Base-by-base conservation (phyloP, 2,113 vertebrate species). In the Scophthalmus maximus region DNA sequence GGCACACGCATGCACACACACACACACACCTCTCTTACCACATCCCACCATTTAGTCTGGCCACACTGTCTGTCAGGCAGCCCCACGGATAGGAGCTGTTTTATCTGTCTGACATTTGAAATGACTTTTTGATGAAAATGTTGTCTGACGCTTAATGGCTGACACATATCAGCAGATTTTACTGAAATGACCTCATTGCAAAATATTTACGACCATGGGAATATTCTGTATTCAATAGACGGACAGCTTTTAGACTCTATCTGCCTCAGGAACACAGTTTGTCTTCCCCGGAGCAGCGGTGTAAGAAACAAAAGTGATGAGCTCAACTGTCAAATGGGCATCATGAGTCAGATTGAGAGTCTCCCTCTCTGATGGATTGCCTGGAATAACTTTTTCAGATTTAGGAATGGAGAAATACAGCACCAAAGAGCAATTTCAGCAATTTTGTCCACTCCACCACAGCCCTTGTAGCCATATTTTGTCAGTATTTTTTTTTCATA, bases 31-130 rank as follows among this genome's bases (percentile, higher is more conserved):
- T 22, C 42, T 40, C 29, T 51, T 3, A 36, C 63, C 56, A 47
- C 34, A 46, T 79, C 47, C 51, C 59, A 78, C 58, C 70, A 18
- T 82, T 85, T 44, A 60, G 40, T 50, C 77, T 68, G 61, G 83
- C 79, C 68, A 47, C 66, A 55, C 65, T 51, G 62, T 50, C 77
- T 83, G 76, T 79, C 82, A 76, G 55, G 74, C 29, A 34, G 27
- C 7, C 63, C 55, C 29, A 61, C 20, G 26, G 62, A 51, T 68
- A 44, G 34, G 42, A 84, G 81, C 73, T 60, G 25, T 78, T 86
- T 87, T 85, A 86, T 92, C 86, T 85, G 64, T 74, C 75, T 88
- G 87, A 82, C 83, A 88, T 92, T 90, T 86, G 38, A 56, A 38
- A 46, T 84, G 80, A 79, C 83, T 83, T 87, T 87, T 73, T 76